phyloP scores from a whole-genome alignment of 2,888 invertebrate species.

The Imbricaverruca yamaguchii region DNA sequence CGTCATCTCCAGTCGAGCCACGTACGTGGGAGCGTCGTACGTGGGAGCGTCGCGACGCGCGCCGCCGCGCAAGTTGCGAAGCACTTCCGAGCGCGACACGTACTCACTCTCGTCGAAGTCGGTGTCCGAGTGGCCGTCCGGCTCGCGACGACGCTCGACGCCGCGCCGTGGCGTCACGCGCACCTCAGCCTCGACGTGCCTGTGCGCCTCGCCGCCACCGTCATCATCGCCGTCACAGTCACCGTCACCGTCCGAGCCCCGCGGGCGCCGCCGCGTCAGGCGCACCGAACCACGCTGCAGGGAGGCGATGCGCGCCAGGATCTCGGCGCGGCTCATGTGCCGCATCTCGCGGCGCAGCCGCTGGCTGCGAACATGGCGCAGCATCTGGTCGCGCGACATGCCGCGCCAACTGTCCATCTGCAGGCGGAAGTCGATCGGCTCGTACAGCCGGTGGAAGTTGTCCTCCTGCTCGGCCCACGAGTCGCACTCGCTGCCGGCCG shows the following conservation, averaged over 20 bases:
- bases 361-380: conserved; percentile 31
- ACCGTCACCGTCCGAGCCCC: neutral
- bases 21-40: conserved; percentile 18
- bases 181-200: conserved; percentile 30
- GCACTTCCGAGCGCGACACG: conserved; percentile 31
- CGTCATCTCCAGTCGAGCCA: conserved; percentile 25
- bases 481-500: conserved; percentile 29
- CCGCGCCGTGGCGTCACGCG: conserved; percentile 11
- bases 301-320: conserved; percentile 30
- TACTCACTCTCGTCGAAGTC: conserved; percentile 31
- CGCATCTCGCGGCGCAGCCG: conserved; percentile 30
- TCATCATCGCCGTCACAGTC: neutral
- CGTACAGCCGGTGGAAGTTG: conserved; percentile 36
- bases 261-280: neutral
- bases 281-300: conserved; percentile 25
- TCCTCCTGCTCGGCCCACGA: conserved; percentile 35
- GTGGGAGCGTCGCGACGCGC: conserved; percentile 27
- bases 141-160: neutral
- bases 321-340: conserved; percentile 32
- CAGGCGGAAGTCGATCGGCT: conserved; percentile 34
- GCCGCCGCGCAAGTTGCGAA: conserved; percentile 30
- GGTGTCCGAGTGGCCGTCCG: conserved; percentile 29
- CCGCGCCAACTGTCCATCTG: conserved; percentile 32
- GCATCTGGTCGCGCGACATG: conserved; percentile 33
- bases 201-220: neutral